Evolutionary conservation across 2,797 vertebrate genomes (phyloP), one percentile per base, ranked within the genome.

Genomic region (Semotilus atromaculatus): DNA sequence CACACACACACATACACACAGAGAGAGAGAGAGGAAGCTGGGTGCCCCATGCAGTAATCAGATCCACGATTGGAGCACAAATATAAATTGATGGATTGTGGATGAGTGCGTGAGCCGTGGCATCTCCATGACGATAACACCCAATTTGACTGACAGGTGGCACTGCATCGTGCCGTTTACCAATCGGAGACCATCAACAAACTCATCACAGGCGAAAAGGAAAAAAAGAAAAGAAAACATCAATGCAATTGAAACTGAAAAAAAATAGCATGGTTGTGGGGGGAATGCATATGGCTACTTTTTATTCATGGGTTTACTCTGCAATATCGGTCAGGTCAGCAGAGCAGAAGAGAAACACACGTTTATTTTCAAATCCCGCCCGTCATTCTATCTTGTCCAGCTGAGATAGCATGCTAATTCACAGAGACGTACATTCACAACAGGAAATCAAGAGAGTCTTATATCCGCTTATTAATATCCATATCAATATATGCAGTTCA

Each of bases 231-330:
- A 88, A 83, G 86, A 80, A 70, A 51, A 58, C 76, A 83, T 87
- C 86, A 88, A 53, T 72, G 73, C 84, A 64, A 86, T 82, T 85
- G 73, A 45, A 80, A 68, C 73, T 26, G 78, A 71, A 80, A 68
- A 66, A 84, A 83, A 71, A 78, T 67, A 31, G 43, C 38, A 76
- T 72, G 45, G 67, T 62, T 72, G 67, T 51, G 73, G 78, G 51
- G 67, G 62, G 67, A 83, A 88, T 80, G 26, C 70, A 72, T 87
- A 67, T 62, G 40, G 90, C 87, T 91, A 85, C 91, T 93, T 89
- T 91, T 92, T 92, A 93, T 92, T 92, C 90, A 92, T 91, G 43
- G 82, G 34, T 88, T 90, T 78, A 76, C 83, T 78, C 91, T 89
- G 89, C 89, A 89, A 81, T 43, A 86, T 89, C 85, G 72, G 88